Evolutionary conservation across 2,797 vertebrate genomes (phyloP).

Genomic region (Xiphophorus birchmanni): DNA sequence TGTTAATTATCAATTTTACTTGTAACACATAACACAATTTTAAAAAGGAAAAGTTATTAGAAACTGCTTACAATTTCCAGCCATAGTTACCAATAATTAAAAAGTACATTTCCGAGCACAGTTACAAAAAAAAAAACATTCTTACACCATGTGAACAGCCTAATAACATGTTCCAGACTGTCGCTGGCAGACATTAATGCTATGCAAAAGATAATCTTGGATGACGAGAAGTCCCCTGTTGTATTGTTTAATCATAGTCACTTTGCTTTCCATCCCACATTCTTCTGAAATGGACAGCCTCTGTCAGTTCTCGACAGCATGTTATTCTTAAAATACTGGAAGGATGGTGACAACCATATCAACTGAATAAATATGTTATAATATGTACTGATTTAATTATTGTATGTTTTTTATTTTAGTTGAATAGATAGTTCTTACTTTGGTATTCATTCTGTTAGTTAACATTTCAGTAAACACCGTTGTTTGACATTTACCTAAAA

Average conservation of each 20-base stretch:
- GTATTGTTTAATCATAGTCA: conserved; percentile 55
- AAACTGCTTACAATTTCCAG: conserved; percentile 11
- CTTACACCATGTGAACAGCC: conserved; percentile 34
- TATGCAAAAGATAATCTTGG: conserved; percentile 43
- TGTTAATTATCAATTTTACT: background rate
- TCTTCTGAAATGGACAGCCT: conserved; percentile 58
- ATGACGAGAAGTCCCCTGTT: conserved; percentile 54
- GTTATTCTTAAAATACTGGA: conserved; percentile 21
- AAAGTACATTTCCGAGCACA: conserved; percentile 18
- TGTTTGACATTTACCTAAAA: conserved; percentile 54
- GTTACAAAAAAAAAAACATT: conserved; percentile 30
- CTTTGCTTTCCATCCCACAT: conserved; percentile 48
- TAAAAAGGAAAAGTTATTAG: background rate
- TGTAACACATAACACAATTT: background rate
- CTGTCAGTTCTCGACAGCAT: conserved; percentile 22
- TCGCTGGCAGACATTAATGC: conserved; percentile 51
- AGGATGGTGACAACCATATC: conserved; percentile 11
- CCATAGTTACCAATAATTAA: conserved; percentile 12
- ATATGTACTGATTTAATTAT: background rate
- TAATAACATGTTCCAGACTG: conserved; percentile 38
- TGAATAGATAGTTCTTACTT: background rate
- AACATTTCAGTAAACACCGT: conserved; percentile 32
- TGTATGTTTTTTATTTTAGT: background rate
- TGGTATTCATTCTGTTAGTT: conserved; percentile 15
- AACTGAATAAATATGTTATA: conserved; percentile 12